These are phyloP conservation scores for Cephalopachus bancanus DNA, from an alignment of 2,797 vertebrate genomes.

Conservation along the genomic window DNA sequence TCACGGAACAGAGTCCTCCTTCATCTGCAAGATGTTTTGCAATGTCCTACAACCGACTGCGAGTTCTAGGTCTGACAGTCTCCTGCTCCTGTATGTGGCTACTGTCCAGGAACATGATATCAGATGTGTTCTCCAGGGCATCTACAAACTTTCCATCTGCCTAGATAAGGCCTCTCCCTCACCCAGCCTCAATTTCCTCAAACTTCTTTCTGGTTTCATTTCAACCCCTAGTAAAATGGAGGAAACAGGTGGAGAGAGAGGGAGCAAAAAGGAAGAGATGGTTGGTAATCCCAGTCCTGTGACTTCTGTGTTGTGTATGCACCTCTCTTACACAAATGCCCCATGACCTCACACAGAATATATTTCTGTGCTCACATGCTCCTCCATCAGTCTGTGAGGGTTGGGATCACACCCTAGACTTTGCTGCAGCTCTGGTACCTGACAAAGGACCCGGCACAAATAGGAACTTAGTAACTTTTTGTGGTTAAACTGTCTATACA, in stretches of 20 bases:
- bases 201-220: not conserved
- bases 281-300: not conserved
- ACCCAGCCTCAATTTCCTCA: not conserved
- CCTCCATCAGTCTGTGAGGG: not conserved
- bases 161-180: not conserved
- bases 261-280: not conserved
- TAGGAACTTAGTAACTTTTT: not conserved
- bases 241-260: not conserved
- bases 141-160: not conserved
- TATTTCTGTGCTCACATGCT: not conserved
- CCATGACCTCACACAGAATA: fast-evolving
- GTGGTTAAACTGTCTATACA: not conserved
- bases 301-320: fast-evolving
- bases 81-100: not conserved
- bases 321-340: not conserved
- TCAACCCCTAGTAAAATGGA: not conserved
- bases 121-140: not conserved
- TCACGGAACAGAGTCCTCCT: not conserved
- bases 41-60: not conserved
- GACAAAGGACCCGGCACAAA: not conserved
- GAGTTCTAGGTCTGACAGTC: not conserved
- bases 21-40: not conserved
- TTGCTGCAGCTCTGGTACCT: not conserved
- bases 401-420: fast-evolving
- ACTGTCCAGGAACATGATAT: not conserved